Base-by-base conservation (phyloP, 1,140 invertebrate species). In the Ephestia elutella region DNA sequence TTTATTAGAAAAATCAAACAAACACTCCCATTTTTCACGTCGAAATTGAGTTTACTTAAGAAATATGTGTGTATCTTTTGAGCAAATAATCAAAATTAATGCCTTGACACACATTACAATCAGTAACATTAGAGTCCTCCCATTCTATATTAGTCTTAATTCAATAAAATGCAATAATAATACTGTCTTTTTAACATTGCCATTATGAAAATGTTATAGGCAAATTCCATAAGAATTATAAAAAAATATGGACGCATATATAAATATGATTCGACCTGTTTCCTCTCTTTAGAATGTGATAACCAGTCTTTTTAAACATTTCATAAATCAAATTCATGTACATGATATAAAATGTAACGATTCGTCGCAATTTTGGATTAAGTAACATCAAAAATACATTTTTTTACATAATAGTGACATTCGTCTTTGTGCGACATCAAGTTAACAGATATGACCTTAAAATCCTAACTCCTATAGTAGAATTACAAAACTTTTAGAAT, bases 21-120 rank as follows among this genome's bases (percentile, higher is more conserved):
- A 63, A 68, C 68, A 73, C 59, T 73, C 65, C 5, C 70, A 77
- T 78, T 73, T 75, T 76, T 73, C 76, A 78, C 76, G 71, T 69
- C 48, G 65, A 73, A 71, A 70, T n/a, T 25, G 10, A 35, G 32
- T 11, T 11, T 35, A 10, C 49, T 20, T 50, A 7, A 19, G 0
- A 20, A 50, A 20, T 13, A 20, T 8, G 9, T 10, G 4, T 50
- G 15, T 20, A 50, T 20, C 20, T 54, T 32, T 28, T 50, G 48
- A 57, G 48, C 44, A 56, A 44, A 54, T 4, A 53, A n/a, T 20
- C 13, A 21, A 13, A n/a, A 25, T 53, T 0, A 53, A 53, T 25
- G 9, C 49, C 11, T 25, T 15, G 17, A 53, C 50, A 53, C 50
- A 25, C 50, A 25, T 53, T 25, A 44, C 50, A 53, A 25, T 25